A percentile compares a stretch with the other conserved stretches of the same genome.
Evolutionary conservation across 2,113 vertebrate genomes (phyloP).

Genomic region (Ptilorrhoa leucosticta): DNA sequence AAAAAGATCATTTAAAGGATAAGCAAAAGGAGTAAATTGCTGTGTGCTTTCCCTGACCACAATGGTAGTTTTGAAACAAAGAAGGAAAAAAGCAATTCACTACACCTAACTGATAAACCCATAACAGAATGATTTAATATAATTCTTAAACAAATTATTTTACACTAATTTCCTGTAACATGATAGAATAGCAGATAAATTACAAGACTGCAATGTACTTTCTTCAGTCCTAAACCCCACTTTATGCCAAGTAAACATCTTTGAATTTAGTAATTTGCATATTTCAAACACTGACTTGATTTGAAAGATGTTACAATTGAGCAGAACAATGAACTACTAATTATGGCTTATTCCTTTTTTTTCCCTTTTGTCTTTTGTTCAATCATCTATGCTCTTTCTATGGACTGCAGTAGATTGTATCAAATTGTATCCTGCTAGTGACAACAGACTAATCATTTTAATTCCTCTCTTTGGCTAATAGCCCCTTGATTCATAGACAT

Average conservation of each 20-base stretch:
- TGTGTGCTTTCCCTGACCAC: not conserved
- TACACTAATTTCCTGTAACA: not conserved
- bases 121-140: not conserved
- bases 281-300: slow-evolving; percentile 39
- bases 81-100: not conserved
- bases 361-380: slow-evolving; percentile 5
- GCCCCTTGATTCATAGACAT: slow-evolving; percentile 13
- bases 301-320: slow-evolving; percentile 27
- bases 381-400: not conserved
- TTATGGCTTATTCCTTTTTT: slow-evolving; percentile 4
- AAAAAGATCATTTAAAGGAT: not conserved
- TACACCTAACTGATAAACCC: not conserved
- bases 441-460: slow-evolving; percentile 41
- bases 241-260: not conserved
- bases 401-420: not conserved
- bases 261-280: slow-evolving; percentile 30
- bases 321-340: slow-evolving; percentile 42
- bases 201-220: not conserved
- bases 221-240: not conserved
- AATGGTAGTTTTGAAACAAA: not conserved
- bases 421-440: not conserved
- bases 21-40: not conserved
- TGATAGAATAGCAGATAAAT: not conserved
- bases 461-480: slow-evolving; percentile 45
- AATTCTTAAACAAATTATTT: not conserved